Percentiles rank a stretch among this genome's conserved stretches.
These are phyloP conservation scores for Calameuta pallipes DNA, from an alignment of 2,888 invertebrate species.

Conservation along the genomic window DNA sequence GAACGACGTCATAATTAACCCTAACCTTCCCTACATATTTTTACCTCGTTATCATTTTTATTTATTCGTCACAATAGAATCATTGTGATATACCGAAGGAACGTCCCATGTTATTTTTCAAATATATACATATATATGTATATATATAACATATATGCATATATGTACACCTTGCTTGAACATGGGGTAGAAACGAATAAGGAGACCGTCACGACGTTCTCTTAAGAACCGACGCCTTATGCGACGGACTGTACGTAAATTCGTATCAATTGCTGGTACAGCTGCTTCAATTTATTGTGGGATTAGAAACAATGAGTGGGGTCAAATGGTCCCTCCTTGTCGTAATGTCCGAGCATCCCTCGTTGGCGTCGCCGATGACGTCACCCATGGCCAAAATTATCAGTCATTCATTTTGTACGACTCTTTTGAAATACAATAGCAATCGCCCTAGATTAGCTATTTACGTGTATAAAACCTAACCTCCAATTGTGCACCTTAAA, in stretches of 20 bases:
- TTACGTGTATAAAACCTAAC: background rate
- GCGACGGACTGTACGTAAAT: constrained; percentile 62
- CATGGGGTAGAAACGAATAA: no score
- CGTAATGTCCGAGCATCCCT: constrained; percentile 52
- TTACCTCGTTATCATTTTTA: background rate
- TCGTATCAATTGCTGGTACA: constrained; percentile 65
- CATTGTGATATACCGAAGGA: no score
- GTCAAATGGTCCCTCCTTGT: constrained; percentile 63
- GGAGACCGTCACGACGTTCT: background rate
- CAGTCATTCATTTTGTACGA: constrained; percentile 32
- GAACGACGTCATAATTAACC: background rate
- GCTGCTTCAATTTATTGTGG: constrained; percentile 66
- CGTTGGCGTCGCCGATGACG: constrained; percentile 26
- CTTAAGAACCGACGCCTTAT: constrained; percentile 39
- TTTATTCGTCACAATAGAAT: no score
- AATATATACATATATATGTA: background rate
- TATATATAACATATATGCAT: background rate
- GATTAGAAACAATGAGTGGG: constrained; percentile 65
- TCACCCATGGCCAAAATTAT: constrained; percentile 32
- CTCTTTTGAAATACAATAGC: background rate
- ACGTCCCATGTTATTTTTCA: background rate
- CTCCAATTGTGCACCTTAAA: background rate
- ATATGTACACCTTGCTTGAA: no score
- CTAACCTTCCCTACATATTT: background rate
- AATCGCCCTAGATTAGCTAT: background rate